Evolutionary conservation across 2,113 vertebrate species (phyloP).

Genomic region (Oceanodroma tethys): DNA sequence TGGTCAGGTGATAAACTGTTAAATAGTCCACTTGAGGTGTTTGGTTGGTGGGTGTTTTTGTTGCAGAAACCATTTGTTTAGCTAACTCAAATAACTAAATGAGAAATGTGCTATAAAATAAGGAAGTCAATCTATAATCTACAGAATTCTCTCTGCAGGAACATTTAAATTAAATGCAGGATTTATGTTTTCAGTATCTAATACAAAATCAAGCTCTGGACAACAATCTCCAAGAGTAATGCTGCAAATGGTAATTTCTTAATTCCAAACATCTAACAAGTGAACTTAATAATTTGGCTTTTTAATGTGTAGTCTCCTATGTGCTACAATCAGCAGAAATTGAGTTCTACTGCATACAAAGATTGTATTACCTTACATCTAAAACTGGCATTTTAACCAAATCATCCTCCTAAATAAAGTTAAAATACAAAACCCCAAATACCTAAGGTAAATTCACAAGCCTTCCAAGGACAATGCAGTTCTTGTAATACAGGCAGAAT

Average conservation of each 20-base stretch:
- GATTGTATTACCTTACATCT: background rate
- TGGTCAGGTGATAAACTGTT: background rate
- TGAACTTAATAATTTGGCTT: background rate
- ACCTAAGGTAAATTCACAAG: background rate
- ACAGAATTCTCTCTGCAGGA: background rate
- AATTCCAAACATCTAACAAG: background rate
- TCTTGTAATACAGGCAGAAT: background rate
- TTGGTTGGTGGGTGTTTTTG: background rate
- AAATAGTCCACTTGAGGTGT: background rate
- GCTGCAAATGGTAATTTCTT: background rate
- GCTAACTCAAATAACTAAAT: background rate
- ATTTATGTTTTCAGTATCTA: background rate
- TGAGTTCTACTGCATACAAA: background rate
- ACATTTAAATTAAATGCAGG: background rate
- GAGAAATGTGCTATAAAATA: background rate
- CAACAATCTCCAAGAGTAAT: background rate
- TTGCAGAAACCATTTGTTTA: background rate
- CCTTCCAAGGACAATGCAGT: background rate
- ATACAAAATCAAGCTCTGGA: background rate
- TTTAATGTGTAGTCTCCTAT: background rate
- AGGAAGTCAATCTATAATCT: background rate
- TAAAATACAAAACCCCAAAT: background rate
- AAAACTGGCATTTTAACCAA: background rate
- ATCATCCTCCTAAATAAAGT: background rate
- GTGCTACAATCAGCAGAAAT: background rate